Evolutionary conservation across 2,797 vertebrate species (phyloP), one percentile per base, ranked within the genome.

Genomic region (Falco berigora): DNA sequence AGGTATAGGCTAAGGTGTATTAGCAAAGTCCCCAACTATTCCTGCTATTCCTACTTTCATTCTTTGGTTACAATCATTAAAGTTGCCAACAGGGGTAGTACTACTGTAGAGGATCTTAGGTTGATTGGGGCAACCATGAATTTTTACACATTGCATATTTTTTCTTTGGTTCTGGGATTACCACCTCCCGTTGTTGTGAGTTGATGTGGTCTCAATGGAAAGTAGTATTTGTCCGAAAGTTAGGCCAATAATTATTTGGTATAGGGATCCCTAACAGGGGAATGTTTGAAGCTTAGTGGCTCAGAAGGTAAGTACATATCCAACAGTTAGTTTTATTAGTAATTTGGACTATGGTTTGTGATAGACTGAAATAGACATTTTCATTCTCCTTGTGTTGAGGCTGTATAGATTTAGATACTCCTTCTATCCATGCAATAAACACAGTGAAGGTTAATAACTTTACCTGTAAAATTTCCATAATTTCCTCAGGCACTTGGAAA

Each of bases 81-180:
- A 34, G 50, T 25, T 34, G 9, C 30, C 49, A 36, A 32, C 13
- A 63, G 10, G 13, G 40, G 13, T 5, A 32, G 9, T 9, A 36
- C 14, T 71, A 34, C 11, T 34, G 12, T 36, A 13, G 2, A 22
- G 22, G 32, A 81, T 6, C 17, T 22, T 10, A 42, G n/a, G 13
- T 1, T 71, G 72, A 47, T 30, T 27, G 22, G 17, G 5, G 4
- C 4, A 20, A n/a, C 6, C 9, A 8, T 12, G 6, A 38, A 0
- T 0, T 58, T 84, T 81, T 30, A 53, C 28, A 21, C 0, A 0
- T 28, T 66, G 22, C 5, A 19, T 44, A 46, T 40, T 62, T 58
- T 7, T 53, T 61, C 28, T 68, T 80, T 93, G 5, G 4, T 67
- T 61, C 52, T 66, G 36, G 40, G 21, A 52, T 34, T 64, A 32